Base-by-base conservation (phyloP, 2,888 invertebrate species). In the Euzetes globulus region DNA sequence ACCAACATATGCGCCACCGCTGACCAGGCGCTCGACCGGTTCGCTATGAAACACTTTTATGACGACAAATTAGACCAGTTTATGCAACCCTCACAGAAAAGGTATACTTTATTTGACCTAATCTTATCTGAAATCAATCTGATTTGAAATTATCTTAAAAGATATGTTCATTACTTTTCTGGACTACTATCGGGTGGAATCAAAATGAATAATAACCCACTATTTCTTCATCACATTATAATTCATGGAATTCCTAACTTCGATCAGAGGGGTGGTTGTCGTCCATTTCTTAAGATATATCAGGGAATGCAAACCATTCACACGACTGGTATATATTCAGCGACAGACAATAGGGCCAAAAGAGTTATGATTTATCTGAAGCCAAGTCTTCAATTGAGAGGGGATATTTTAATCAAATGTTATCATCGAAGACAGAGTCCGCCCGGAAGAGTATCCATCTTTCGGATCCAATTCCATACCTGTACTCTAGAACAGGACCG, bases 401-500 rank as follows among this genome's bases (percentile, higher is more conserved):
- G 95, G 17, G 95, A 95, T 84, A 90, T 95, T 79, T 86, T 94
- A 77, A 88, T 95, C 80, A 93, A 94, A 83, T 94, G 94, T 82
- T 94, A 93, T 86, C 89, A 92, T 80, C 87, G 91, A 80, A 84
- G 79, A 45, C 74, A 73, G 50, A 75, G 77, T 11, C 79, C 79
- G 13, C 75, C 78, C n/a, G 78, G 78, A 68, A 85, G 87, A 58
- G 89, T 89, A 80, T 87, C 90, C n/a, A 87, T 92, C 79, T 92
- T 92, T 85, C 88, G 90, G 71, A 89, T 90, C 82, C 91, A 95
- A 88, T 94, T 95, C 85, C 94, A 95, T 86, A 94, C 95, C 5
- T 94, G 94, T 85, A 93, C 94, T 73, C 90, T 94, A 78, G 87
- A 91, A 68, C 90, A 91, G 82, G 89, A 91, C 84, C 90, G 90